Evolutionary conservation across 2,797 vertebrate genomes (phyloP).

Genomic region (Thalassophryne amazonica): DNA sequence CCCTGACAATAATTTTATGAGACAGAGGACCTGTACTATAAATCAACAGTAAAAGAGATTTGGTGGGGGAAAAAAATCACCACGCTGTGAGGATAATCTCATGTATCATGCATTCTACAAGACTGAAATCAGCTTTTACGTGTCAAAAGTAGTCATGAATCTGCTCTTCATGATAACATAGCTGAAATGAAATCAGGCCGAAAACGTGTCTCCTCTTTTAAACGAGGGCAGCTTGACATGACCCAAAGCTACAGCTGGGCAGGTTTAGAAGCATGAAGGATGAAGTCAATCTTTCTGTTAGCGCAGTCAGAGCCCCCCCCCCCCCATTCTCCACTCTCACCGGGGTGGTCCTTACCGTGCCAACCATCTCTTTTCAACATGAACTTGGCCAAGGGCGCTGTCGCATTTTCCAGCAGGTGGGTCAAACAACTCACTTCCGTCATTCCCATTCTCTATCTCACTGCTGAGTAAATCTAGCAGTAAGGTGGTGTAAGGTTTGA

Average conservation of each 20-base stretch:
- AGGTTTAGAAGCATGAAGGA: slow-evolving; percentile 53
- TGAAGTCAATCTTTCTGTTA: slow-evolving; percentile 57
- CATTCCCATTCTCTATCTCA: slow-evolving; percentile 2
- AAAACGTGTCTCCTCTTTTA: slow-evolving; percentile 28
- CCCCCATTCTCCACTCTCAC: slow-evolving; percentile 41
- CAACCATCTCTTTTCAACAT: slow-evolving; percentile 21
- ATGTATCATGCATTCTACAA: slow-evolving; percentile 1
- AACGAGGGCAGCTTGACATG: slow-evolving; percentile 35
- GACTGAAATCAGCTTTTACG: slow-evolving; percentile 1
- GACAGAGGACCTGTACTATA: not conserved
- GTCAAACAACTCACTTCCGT: slow-evolving; percentile 9
- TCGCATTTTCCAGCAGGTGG: slow-evolving; percentile 68
- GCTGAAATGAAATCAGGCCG: slow-evolving; percentile 31
- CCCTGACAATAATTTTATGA: slow-evolving; percentile 20
- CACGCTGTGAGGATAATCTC: not conserved
- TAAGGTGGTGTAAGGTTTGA: slow-evolving; percentile 11
- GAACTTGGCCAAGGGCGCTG: slow-evolving; percentile 40
- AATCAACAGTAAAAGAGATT: not conserved
- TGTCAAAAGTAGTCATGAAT: slow-evolving; percentile 19
- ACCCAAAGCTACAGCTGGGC: slow-evolving; percentile 32
- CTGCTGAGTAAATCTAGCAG: not conserved
- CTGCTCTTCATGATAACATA: slow-evolving; percentile 26
- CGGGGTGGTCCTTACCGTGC: slow-evolving; percentile 49
- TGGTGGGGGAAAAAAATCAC: too few species aligned
- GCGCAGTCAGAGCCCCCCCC: slow-evolving; percentile 46